These are phyloP conservation scores for Coreoperca whiteheadi DNA, from an alignment of 2,113 vertebrate species.

Conservation along the genomic window DNA sequence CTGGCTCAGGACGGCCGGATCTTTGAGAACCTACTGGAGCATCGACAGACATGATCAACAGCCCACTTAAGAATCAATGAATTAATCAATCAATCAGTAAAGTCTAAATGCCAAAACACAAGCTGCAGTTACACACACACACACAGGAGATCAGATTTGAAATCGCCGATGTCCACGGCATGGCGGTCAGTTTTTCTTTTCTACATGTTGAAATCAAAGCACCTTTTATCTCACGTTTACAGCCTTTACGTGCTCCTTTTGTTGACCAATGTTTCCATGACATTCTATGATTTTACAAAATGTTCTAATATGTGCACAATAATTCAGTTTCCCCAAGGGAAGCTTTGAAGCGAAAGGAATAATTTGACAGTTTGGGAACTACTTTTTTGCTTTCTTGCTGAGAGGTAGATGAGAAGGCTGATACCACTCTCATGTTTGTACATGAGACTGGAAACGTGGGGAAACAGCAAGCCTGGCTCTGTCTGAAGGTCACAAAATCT, in stretches of 20 bases:
- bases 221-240: neutral
- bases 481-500: neutral
- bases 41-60: slow-evolving; percentile 9
- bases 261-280: neutral
- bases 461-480: neutral
- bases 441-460: neutral
- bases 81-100: slow-evolving; percentile 10
- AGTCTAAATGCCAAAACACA: slow-evolving; percentile 53
- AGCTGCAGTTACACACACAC: slow-evolving; percentile 46
- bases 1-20: slow-evolving; percentile 14
- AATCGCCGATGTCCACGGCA: neutral
- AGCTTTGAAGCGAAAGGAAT: neutral
- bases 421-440: neutral
- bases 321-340: neutral
- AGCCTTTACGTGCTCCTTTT: neutral
- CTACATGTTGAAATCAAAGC: neutral
- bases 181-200: neutral
- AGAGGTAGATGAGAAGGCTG: neutral
- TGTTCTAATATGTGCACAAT: neutral
- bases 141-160: slow-evolving; percentile 1
- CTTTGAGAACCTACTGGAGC: slow-evolving; percentile 14
- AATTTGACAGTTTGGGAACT: neutral
- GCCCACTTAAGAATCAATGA: slow-evolving; percentile 38
- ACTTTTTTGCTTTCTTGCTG: neutral
- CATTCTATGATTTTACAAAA: neutral